Evolutionary conservation across 2,113 vertebrate species (phyloP).

Genomic region (Myxocyprinus asiaticus): DNA sequence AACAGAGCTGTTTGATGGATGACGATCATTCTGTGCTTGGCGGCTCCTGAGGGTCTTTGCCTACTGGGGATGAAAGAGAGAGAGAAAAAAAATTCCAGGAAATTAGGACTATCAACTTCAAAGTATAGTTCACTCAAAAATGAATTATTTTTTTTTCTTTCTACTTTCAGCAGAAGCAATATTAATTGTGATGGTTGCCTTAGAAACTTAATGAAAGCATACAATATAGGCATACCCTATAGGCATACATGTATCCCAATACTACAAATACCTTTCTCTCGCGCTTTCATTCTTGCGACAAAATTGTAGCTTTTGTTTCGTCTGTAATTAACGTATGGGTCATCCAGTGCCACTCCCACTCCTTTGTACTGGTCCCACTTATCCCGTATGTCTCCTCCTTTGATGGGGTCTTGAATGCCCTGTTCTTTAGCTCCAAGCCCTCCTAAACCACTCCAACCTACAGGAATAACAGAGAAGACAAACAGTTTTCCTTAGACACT

Average conservation of each 20-base stretch:
- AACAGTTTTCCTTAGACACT: too few relatives aligned
- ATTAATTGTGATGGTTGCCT: too few relatives aligned
- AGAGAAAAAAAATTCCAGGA: neutral
- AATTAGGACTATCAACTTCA: neutral
- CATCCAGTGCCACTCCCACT: conserved; percentile 91
- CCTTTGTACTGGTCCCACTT: conserved; percentile 99
- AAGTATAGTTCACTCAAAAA: too few relatives aligned
- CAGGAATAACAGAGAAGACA: neutral
- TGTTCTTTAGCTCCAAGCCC: conserved; percentile 95
- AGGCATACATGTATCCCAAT: too few relatives aligned
- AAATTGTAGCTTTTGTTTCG: conserved; percentile 98
- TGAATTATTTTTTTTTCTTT: too few relatives aligned
- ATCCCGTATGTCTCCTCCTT: conserved; percentile 92
- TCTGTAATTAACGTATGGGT: conserved; percentile 96
- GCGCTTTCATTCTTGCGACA: conserved; percentile 96
- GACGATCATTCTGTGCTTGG: conserved; percentile 68
- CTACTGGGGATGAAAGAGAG: conserved; percentile 62
- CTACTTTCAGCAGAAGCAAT: too few relatives aligned
- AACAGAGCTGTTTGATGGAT: neutral
- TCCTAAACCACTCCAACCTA: conserved; percentile 96
- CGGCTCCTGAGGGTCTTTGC: conserved; percentile 71
- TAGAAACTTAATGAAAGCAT: too few relatives aligned
- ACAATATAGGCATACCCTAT: too few relatives aligned
- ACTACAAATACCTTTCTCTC: conserved; percentile 85
- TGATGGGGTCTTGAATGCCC: conserved; percentile 98